Conservation (phyloP, 2,888 invertebrate species). For the Drosophila recens region DNA sequence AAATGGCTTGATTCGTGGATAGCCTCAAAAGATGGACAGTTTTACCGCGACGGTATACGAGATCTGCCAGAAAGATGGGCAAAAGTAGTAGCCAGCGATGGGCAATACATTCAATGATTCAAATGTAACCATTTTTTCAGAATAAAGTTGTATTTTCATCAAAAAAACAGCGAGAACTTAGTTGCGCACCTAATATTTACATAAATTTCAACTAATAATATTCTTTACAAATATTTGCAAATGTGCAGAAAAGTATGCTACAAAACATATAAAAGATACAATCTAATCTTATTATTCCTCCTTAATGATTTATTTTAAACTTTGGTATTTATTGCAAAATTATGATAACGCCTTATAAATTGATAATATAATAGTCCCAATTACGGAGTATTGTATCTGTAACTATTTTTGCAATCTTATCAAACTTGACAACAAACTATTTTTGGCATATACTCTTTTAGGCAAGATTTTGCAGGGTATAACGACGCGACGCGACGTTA, state of each 20-base stretch:
- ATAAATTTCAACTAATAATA: no score
- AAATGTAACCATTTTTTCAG: no score
- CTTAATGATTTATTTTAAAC: not conserved
- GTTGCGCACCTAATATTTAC: no score
- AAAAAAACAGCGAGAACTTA: no score
- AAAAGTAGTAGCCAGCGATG: no score
- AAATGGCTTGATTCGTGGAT: no score
- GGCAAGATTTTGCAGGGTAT: conserved; percentile 10
- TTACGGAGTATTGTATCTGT: not conserved
- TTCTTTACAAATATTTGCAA: not conserved
- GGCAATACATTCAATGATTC: no score
- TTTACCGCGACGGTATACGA: no score
- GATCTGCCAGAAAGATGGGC: no score
- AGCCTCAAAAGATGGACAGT: no score
- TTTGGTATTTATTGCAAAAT: conserved; percentile 10
- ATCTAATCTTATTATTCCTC: conserved; percentile 5
- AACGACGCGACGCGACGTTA: conserved; percentile 1
- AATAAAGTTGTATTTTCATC: no score
- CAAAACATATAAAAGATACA: not conserved
- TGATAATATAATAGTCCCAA: conserved; percentile 1
- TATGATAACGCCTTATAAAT: not conserved
- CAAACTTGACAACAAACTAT: conserved; percentile 3
- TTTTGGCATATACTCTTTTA: not conserved
- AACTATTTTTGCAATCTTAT: conserved; percentile 12
- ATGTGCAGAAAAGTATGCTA: conserved; percentile 18